Evolutionary conservation across 2,113 vertebrate genomes (phyloP), one percentile per base, ranked within the genome.

Genomic region (Coregonus clupeaformis): DNA sequence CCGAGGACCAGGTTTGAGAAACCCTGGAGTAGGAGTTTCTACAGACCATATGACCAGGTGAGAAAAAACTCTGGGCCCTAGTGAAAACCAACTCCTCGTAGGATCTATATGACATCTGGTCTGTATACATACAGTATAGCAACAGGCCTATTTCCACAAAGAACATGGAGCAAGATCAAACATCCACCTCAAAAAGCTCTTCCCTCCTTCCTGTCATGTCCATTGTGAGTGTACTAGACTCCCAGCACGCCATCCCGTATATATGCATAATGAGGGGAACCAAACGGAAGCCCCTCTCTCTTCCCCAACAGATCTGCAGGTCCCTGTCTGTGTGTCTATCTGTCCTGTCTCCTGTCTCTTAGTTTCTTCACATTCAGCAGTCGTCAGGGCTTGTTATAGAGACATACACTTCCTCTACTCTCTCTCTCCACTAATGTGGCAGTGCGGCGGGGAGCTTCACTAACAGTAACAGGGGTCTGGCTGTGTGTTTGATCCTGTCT

Each of bases 391-490:
- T 84, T 73, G 68, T 85, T 80, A 84, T 79, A 82, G 74, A 84
- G 75, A 80, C 59, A 20, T 72, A 77, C 84, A 82, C 84, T 89
- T 90, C 89, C 90, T 90, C 84, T 42, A 42, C 9, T 9, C 36
- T 42, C 36, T 36, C 85, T 79, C 84, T 71, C 82, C 81, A 72
- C 75, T 85, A 29, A 84, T 85, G 85, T 82, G 72, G 84, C 82
- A 77, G 3, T 18, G 85, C 81, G 72, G 84, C 84, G 80, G 84
- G 89, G 82, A 80, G 79, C 68, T 76, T 30, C 18, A 18, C 57
- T 22, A 16, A 60, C 78, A 71, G 49, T 65, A 81, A 69, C 78
- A 70, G 77, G 57, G 57, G n/a, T n/a, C 57, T 72, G 80, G 63
- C 71, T 73, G 68, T 57, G 80, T 32, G 68, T 36, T 62, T 79